These are phyloP conservation scores for Lycophotia porphyrea DNA, from an alignment of 2,888 invertebrate genomes.

Conservation along the genomic window DNA sequence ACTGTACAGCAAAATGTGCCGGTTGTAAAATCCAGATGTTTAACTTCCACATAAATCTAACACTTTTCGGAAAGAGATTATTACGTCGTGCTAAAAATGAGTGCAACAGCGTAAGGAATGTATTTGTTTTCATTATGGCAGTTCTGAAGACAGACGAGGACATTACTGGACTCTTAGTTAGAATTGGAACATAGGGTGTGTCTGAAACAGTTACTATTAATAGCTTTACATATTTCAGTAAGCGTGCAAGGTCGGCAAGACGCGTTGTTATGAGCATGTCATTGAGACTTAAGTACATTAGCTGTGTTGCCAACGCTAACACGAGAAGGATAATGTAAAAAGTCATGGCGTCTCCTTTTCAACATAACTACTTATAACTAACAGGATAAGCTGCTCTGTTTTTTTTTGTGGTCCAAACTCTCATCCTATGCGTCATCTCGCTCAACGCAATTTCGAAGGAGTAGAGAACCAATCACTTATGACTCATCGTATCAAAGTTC, in stretches of 20 bases:
- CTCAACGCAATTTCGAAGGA: slow-evolving; percentile 52
- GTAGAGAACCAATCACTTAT: slow-evolving; percentile 62
- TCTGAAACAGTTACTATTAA: slow-evolving; percentile 58
- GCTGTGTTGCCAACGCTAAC: slow-evolving; percentile 36
- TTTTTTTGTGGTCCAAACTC: slow-evolving; percentile 55
- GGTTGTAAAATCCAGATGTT: slow-evolving; percentile 70
- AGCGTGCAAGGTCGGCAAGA: slow-evolving; percentile 66
- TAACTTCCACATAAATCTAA: slow-evolving; percentile 66
- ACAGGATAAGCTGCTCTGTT: slow-evolving; percentile 54
- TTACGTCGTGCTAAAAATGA: slow-evolving; percentile 57
- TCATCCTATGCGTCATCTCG: slow-evolving; percentile 54
- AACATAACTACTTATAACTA: slow-evolving; percentile 37
- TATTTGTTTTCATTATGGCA: slow-evolving; percentile 57
- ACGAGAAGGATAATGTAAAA: slow-evolving; percentile 39
- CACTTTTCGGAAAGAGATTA: slow-evolving; percentile 61
- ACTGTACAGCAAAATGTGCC: slow-evolving; percentile 50
- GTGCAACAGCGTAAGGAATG: slow-evolving; percentile 46
- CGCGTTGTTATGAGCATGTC: slow-evolving; percentile 51
- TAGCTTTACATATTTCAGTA: slow-evolving; percentile 66
- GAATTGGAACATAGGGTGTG: slow-evolving; percentile 55
- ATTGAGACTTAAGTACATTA: slow-evolving; percentile 65
- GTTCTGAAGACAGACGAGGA: slow-evolving; percentile 67
- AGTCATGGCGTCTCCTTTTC: slow-evolving; percentile 31
- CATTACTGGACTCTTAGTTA: slow-evolving; percentile 59
- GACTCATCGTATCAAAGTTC: slow-evolving; percentile 62